These are phyloP conservation scores for Biston betularia DNA, from an alignment of 2,888 invertebrate genomes.

Conservation along the genomic window DNA sequence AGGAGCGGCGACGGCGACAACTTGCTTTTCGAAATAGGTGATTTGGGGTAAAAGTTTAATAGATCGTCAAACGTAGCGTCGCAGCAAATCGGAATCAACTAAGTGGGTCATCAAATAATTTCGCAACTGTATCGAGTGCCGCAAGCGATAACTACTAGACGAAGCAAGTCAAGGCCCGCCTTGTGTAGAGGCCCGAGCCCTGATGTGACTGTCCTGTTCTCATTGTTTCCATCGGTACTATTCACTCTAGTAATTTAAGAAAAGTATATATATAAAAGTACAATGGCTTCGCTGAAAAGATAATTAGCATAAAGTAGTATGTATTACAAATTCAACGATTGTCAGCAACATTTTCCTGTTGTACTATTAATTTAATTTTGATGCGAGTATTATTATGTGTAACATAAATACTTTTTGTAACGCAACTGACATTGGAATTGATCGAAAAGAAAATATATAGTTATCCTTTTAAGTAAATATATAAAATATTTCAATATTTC, in stretches of 20 bases:
- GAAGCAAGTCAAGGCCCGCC: slow-evolving; percentile 78
- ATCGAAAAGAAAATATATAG: no score
- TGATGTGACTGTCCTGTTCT: slow-evolving; percentile 29
- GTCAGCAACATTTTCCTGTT: not conserved
- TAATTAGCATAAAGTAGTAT: slow-evolving; percentile 18
- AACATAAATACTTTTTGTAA: not conserved
- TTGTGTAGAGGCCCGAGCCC: slow-evolving; percentile 59
- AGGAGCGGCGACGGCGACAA: slow-evolving; percentile 44
- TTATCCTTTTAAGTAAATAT: no score
- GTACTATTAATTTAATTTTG: not conserved
- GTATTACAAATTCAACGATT: slow-evolving; percentile 1
- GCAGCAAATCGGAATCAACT: slow-evolving; percentile 78
- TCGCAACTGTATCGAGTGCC: slow-evolving; percentile 74
- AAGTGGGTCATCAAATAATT: slow-evolving; percentile 85
- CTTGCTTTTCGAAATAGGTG: slow-evolving; percentile 62
- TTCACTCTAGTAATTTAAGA: slow-evolving; percentile 27
- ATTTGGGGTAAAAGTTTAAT: slow-evolving; percentile 71
- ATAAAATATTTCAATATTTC: no score
- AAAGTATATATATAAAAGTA: slow-evolving; percentile 17
- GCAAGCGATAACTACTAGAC: slow-evolving; percentile 82
- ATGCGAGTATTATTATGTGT: no score
- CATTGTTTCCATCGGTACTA: slow-evolving; percentile 25
- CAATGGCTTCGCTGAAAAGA: slow-evolving; percentile 35
- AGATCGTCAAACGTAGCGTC: slow-evolving; percentile 67
- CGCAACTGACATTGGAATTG: not conserved